phyloP scores from a whole-genome alignment of 37 sponge, comb jelly and placozoan species.

The Axinella damicornis region DNA sequence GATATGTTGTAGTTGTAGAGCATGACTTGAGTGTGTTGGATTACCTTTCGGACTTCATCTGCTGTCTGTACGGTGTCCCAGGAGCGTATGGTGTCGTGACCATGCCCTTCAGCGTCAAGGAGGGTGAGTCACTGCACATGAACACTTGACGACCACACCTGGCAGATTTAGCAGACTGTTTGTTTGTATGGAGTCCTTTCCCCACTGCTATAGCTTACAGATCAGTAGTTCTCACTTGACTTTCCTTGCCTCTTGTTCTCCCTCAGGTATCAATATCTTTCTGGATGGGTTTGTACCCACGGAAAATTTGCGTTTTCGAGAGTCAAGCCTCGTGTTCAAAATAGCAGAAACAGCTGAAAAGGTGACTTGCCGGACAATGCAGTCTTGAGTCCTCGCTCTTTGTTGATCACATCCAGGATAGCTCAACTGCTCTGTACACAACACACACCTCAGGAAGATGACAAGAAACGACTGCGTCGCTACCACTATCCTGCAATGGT shows the following conservation, averaged over 20 bases:
- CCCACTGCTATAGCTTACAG: too few relatives aligned
- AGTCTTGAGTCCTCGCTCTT: background rate
- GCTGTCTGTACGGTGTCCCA: constrained; percentile 96
- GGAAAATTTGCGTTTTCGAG: constrained; percentile 96
- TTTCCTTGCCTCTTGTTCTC: too few relatives aligned
- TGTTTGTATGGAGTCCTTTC: too few relatives aligned
- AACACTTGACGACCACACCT: too few relatives aligned
- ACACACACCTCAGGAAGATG: constrained; percentile 60
- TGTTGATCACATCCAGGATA: background rate
- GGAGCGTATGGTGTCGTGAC: constrained; percentile 99
- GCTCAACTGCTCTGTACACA: too few relatives aligned
- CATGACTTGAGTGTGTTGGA: constrained; percentile 99
- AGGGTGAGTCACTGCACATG: constrained; percentile 67
- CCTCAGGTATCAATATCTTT: constrained; percentile 95
- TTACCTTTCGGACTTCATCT: constrained; percentile 99
- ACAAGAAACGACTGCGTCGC: constrained; percentile 82
- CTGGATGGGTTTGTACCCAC: constrained; percentile 98
- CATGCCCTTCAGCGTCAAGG: constrained; percentile 95
- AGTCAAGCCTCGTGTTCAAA: constrained; percentile 93
- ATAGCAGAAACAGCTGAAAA: constrained; percentile 94
- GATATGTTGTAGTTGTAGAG: constrained; percentile 98
- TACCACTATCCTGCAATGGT: constrained; percentile 94
- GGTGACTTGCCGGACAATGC: constrained; percentile 52
- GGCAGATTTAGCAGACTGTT: too few relatives aligned
- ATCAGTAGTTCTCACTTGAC: too few relatives aligned